These are phyloP conservation scores for Ostrea denselamellosa DNA, from an alignment of 1,140 invertebrate species.

Conservation along the genomic window DNA sequence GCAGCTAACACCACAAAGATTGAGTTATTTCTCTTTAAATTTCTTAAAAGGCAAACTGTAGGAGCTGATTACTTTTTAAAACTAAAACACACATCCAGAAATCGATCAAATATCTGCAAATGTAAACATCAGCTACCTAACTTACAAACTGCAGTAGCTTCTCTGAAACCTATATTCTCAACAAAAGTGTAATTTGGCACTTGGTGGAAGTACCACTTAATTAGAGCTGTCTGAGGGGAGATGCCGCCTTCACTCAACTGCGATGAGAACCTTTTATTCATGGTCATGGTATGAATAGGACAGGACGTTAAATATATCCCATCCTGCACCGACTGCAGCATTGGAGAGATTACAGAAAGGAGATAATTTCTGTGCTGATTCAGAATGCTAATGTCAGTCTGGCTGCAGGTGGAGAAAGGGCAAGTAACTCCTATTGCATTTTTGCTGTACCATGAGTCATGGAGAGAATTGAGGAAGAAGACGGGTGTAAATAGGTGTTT, in stretches of 20 bases:
- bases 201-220: conserved; percentile 58
- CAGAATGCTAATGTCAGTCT: conserved; percentile 49
- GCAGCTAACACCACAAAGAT: no score
- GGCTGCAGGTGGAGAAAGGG: conserved; percentile 50
- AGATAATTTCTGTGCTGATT: conserved; percentile 46
- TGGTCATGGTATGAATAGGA: conserved; percentile 60
- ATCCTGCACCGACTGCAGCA: conserved; percentile 59
- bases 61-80: neutral
- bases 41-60: no score
- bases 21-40: no score
- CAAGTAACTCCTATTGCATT: conserved; percentile 60
- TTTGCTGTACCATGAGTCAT: conserved; percentile 64
- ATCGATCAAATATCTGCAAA: neutral
- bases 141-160: conserved; percentile 17
- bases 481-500: conserved; percentile 63
- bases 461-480: conserved; percentile 65
- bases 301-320: conserved; percentile 65
- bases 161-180: conserved; percentile 35
- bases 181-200: conserved; percentile 37
- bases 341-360: conserved; percentile 39
- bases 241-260: conserved; percentile 43
- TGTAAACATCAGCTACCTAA: neutral
- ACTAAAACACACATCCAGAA: neutral
- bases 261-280: conserved; percentile 51
- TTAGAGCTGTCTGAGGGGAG: conserved; percentile 55